A percentile compares a stretch with the other conserved stretches of the same genome.
Evolutionary conservation across 1,140 invertebrate genomes (phyloP).

Genomic region (Pogonognathellus flavescens): DNA sequence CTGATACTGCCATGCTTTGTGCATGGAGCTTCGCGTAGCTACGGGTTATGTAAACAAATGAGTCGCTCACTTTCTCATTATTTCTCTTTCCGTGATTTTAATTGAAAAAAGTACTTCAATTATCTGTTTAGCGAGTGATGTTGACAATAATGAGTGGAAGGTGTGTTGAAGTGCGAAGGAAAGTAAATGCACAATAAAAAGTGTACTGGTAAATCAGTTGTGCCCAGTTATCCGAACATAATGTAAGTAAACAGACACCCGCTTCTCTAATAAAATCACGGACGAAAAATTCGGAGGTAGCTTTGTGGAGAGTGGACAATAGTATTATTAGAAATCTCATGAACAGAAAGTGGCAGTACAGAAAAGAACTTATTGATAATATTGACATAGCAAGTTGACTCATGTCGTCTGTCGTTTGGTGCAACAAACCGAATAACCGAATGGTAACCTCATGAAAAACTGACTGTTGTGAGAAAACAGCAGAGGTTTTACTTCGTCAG

Average conservation of each 20-base stretch:
- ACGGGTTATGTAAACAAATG: neutral
- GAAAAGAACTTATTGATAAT: neutral
- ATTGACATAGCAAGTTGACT: slow-evolving; percentile 44
- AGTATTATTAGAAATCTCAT: neutral
- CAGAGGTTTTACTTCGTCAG: neutral
- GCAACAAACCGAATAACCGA: slow-evolving; percentile 16
- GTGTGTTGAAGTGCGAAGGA: neutral
- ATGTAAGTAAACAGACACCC: neutral
- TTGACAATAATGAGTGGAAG: neutral
- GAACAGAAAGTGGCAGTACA: neutral
- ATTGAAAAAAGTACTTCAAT: neutral
- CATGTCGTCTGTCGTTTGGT: neutral
- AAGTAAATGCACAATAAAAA: neutral
- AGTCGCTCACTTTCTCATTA: neutral
- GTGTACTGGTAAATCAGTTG: neutral
- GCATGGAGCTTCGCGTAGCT: neutral
- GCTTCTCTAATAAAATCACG: neutral
- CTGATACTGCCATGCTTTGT: neutral
- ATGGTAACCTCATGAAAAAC: neutral
- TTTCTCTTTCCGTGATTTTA: neutral
- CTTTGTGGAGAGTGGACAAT: neutral
- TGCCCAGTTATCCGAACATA: neutral
- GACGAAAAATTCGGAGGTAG: neutral
- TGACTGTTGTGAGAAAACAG: neutral
- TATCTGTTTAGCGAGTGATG: neutral